Base-by-base conservation (phyloP, 1,140 invertebrate species). In the Aphidius gifuensis region DNA sequence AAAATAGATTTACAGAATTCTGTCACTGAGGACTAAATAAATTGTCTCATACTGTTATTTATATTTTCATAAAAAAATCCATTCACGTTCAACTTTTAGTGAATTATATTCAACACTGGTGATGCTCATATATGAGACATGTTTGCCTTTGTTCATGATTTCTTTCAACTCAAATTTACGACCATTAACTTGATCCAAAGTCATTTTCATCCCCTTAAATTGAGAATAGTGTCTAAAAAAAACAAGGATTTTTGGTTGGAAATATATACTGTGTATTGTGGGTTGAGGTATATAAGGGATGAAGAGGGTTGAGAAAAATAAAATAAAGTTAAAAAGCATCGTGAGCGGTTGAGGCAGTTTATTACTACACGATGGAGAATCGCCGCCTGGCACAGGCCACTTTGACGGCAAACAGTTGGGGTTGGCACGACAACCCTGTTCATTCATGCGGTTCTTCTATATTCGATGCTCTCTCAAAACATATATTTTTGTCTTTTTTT, bases 311-410 rank as follows among this genome's bases (percentile, higher is more conserved):
- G 5, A 39, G 7, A 23, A 53, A 39, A 4, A 39, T 55, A n/a
- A 42, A 38, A 42, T n/a, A 72, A 71, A 69, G 67, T 73, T 74
- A 70, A 74, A 67, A 72, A 72, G 64, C 71, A 69, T 73, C 66
- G 68, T 47, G 51, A 66, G 62, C 68, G 57, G 66, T 62, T 64
- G 64, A 66, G 58, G 62, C 67, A 69, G 71, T 73, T 74, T 74
- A 74, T 74, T 73, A 69, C 66, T 65, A 70, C 67, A 72, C 64
- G 55, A 60, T 64, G 61, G 67, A 71, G 69, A 69, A 69, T 65
- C 72, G 62, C 68, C 64, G 72, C 70, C 75, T 77, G 75, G 72
- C 71, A 75, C 72, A 72, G 71, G 73, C 66, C 68, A 73, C 69
- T 74, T 73, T 55, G 68, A 72, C 65, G 68, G 66, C 68, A 76